phyloP scores from a whole-genome alignment of 2,797 vertebrate genomes.

The Sebastes kiyomatsui region DNA sequence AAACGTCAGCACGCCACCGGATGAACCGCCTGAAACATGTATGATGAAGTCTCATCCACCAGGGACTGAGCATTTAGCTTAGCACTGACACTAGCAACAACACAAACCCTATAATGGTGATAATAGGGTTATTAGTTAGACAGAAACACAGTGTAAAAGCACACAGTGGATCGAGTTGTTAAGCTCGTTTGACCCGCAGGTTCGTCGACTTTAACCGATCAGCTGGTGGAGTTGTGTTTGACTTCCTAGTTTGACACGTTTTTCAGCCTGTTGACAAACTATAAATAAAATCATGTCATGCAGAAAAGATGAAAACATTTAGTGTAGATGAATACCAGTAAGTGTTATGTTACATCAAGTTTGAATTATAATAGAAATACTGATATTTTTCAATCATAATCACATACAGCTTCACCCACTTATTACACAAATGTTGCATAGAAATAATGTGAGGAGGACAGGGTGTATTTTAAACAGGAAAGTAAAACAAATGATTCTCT shows the following conservation, averaged over 20 bases:
- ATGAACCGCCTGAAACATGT: constrained; percentile 43
- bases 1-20: constrained; percentile 76
- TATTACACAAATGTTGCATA: not conserved
- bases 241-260: not conserved
- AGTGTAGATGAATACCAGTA: not conserved
- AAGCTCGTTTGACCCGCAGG: not conserved
- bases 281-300: not conserved
- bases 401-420: not conserved
- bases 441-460: not conserved
- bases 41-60: not conserved
- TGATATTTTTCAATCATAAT: not conserved
- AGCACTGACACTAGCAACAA: not conserved
- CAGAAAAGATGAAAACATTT: not conserved
- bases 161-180: no score
- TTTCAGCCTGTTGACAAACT: not conserved
- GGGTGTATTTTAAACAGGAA: not conserved
- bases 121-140: not conserved
- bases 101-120: accelerated
- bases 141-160: not conserved
- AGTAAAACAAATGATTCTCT: not conserved
- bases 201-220: not conserved
- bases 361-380: not conserved
- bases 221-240: not conserved
- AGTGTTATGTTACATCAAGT: not conserved
- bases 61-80: not conserved